Evolutionary conservation across 1,140 invertebrate species (phyloP).

Genomic region (Aporrectodea caliginosa): DNA sequence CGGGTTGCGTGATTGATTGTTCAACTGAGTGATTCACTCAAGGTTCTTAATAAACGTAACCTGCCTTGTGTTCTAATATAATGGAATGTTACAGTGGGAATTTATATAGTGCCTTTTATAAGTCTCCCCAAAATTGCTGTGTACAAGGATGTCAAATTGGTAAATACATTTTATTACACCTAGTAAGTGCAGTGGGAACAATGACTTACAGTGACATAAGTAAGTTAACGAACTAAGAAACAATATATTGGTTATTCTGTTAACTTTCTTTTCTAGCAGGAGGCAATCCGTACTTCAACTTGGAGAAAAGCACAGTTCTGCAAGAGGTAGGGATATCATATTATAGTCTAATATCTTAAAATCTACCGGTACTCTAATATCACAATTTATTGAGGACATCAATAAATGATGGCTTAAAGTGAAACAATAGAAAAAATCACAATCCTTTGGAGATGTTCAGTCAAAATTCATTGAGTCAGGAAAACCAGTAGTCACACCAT

Average conservation of each 20-base stretch:
- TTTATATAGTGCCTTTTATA: too few species aligned
- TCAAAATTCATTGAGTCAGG: not conserved
- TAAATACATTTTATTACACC: not conserved
- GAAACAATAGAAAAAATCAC: constrained; percentile 6
- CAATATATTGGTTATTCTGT: not conserved
- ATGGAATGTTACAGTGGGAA: not conserved
- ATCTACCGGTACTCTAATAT: constrained; percentile 22
- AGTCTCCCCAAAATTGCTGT: not conserved
- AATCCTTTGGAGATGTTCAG: not conserved
- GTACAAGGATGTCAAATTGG: not conserved
- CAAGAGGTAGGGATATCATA: constrained; percentile 69
- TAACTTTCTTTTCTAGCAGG: constrained; percentile 57
- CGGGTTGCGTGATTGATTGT: too few species aligned
- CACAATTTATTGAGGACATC: not conserved
- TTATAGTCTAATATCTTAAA: not conserved
- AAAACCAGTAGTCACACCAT: constrained; percentile 3
- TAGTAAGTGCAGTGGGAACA: not conserved
- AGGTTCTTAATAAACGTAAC: too few species aligned
- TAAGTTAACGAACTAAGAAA: too few species aligned
- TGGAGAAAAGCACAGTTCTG: constrained; percentile 92
- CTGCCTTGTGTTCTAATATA: too few species aligned
- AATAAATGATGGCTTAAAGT: not conserved
- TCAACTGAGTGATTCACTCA: too few species aligned
- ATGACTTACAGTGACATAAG: too few species aligned
- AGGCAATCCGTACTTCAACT: constrained; percentile 82